Evolutionary conservation across 2,888 invertebrate species (phyloP), one percentile per base, ranked within the genome.

Genomic region (Epinotia brunnichana): DNA sequence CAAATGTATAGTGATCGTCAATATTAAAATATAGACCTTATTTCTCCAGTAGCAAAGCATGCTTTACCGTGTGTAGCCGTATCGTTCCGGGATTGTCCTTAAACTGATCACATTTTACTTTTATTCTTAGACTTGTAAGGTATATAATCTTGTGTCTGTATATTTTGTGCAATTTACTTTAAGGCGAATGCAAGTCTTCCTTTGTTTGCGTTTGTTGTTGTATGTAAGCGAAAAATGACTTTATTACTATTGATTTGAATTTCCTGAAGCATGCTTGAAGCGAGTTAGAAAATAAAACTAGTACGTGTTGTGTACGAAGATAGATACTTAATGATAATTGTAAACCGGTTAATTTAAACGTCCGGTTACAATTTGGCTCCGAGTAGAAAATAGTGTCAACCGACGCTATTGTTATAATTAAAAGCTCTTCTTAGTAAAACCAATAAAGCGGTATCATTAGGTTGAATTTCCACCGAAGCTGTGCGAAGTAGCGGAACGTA

Each of bases 91-190:
- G 74, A 53, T 66, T 70, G 74, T 70, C 74, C 74, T 74, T 74
- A 70, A 74, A 59, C 51, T 63, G 61, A 70, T 70, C 51, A 56
- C 39, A 15, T 44, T 48, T 59, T 44, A 15, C 57, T 15, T n/a
- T 57, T 57, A 53, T 71, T 71, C 21, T 48, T 68, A 63, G 35
- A 69, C 21, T 63, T 10, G 17, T 72, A 57, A 72, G 75, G 78
- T 77, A 73, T 77, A 78, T 79, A 76, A 79, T 80, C 62, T 76
- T 54, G 57, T 85, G 80, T 85, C 76, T 87, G 86, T 87, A 85
- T 87, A 86, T 87, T 82, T 81, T 83, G 84, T 86, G 85, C 82
- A 85, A 85, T 83, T 79, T 75, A 74, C 39, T 75, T 63, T 75
- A 76, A 77, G 75, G 54, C 17, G 66, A 57, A 73, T 74, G 17